Base-by-base conservation (phyloP, 1,140 invertebrate genomes). In the Apis cerana region DNA sequence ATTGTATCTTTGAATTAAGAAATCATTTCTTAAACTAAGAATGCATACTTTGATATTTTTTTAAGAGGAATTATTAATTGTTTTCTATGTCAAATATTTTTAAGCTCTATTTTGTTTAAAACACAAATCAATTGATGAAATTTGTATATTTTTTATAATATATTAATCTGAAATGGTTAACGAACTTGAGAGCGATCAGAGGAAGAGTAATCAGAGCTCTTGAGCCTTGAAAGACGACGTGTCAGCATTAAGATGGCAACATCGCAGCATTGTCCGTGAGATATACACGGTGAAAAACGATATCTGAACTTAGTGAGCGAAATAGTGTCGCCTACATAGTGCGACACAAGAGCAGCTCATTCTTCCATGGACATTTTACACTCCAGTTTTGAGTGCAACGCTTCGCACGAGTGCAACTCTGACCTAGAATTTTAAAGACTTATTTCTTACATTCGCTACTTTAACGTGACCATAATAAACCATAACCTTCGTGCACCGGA, bases 361-460 rank as follows among this genome's bases (percentile, higher is more conserved):
- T 76, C 72, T 81, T 68, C 8, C 72, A 61, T 33, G 19, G 43
- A 76, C 80, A 74, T 69, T 76, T 48, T 67, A 76, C 33, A 5
- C 62, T 33, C 23, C 48, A 21, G 74, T 48, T 61, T 56, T 54
- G 52, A 67, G 58, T 50, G 64, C 56, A 75, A 43, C 52, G 70
- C 61, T 72, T 52, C 61, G 10, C 27, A n/a, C 48, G 67, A 70
- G 54, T 54, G 61, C 80, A 69, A 43, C 62, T 82, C 17, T 68
- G 74, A 82, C 80, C 80, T 76, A 82, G 80, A 82, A 76, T 82
- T 50, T 82, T 82, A 68, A 82, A 82, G 80, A 75, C 64, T n/a
- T 61, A 48, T 75, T 59, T 59, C 74, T 64, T 68, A 48, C 64
- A 76, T 76, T 43, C 54, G 48, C 48, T 15, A 12, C 23, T 59